Base-by-base conservation (phyloP, 1,140 invertebrate species). In the Psilanteris sp. region DNA sequence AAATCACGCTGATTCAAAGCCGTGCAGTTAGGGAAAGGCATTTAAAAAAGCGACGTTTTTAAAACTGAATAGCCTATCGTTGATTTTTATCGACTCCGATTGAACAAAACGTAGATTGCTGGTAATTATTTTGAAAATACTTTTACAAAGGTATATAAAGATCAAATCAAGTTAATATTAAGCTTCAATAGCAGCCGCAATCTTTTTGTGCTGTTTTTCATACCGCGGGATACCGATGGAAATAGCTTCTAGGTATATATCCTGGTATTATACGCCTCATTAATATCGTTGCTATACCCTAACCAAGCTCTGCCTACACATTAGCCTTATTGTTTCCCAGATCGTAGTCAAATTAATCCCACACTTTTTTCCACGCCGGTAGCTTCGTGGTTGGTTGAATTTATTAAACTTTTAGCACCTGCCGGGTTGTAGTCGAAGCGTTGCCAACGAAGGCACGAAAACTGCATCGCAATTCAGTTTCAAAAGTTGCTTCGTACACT, bases 321-420 rank as follows among this genome's bases (percentile, higher is more conserved):
- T 70, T 61, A 61, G 36, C 44, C 46, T 34, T 27, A 70, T 70
- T 70, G 66, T 70, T 70, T 61, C 22, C 46, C 44, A 29, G 66
- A 34, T 61, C 27, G 15, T 54, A 70, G 32, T 41, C 44, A 61
- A 70, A 70, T 70, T 61, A 61, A 70, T 54, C 22, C 18, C n/a
- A 7, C 37, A 22, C 15, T 70, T 61, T 50, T 70, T 61, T 61
- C 37, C 46, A 27, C 46, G 22, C 55, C 16, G 48, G 5, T 54
- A 54, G 22, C 22, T 66, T 54, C 22, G 18, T 37, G 36, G 26
- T 14, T 13, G 26, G 29, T 7, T 14, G 37, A 54, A 66, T 66
- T 66, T 54, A 54, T 66, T 66, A 43, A 54, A 54, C 27, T 43
- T 37, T 68, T 57, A 57, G 13, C 50, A 39, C 52, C 39, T 62